Evolutionary conservation across 2,888 invertebrate genomes (phyloP), one percentile per base, ranked within the genome.

Genomic region (Abrostola tripartita): DNA sequence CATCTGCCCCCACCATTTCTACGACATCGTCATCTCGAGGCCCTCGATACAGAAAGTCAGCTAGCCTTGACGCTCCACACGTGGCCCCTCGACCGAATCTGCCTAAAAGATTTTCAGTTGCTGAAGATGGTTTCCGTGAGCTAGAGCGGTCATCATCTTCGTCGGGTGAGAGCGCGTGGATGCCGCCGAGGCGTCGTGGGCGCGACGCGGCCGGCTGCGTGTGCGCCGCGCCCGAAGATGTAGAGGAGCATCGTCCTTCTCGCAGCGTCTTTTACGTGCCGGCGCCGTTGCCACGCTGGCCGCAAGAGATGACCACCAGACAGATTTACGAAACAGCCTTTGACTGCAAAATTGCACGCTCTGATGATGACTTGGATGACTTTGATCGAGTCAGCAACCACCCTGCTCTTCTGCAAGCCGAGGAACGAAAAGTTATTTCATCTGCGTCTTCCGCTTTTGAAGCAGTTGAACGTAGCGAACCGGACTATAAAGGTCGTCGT

Each of bases 281-380:
- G 84, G 96, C 96, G 83, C 96, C 96, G 76, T 94, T 96, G 88
- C 95, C 96, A 82, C 95, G 96, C 89, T 96, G 95, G 91, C 94
- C 95, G 85, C 94, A 92, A 92, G 95, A 95, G 85, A 95, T 95
- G 93, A 95, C 95, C 80, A 93, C 95, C 89, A 96, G 97, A 83
- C 97, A 97, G 91, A 96, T 98, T 61, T 98, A 98, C 90, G 98
- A 98, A 92, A 98, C 98, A 62, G 98, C 98, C 65, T 98, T 98
- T 90, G 98, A 98, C 91, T 97, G 97, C 90, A 97, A 97, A 91
- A 96, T 98, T 83, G 96, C 96, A 85, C 96, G 97, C 74, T 97
- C 97, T 8, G 97, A 97, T 81, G 97, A 97, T 88, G 97, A 98
- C 79, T 95, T 98, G 85, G 97, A 98, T 84, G 96, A 97, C 79